phyloP scores from a whole-genome alignment of 2,113 vertebrate species.

The Anguilla rostrata region DNA sequence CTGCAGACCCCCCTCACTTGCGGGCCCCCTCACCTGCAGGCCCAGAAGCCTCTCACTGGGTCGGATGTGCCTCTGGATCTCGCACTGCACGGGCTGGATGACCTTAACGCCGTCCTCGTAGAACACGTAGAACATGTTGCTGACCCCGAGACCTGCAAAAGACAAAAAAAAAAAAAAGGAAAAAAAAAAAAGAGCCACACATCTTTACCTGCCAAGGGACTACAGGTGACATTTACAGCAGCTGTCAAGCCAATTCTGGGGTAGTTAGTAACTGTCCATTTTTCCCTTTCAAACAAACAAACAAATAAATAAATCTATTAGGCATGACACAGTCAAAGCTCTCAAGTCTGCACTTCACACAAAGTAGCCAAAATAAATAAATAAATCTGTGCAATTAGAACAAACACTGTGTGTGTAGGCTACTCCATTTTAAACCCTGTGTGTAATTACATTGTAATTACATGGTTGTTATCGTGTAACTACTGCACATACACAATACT shows the following conservation, averaged over 20 bases:
- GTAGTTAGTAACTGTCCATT: too few relatives aligned
- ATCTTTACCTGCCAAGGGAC: too few relatives aligned
- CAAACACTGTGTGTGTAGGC: too few relatives aligned
- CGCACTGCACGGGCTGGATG: slow-evolving; percentile 95
- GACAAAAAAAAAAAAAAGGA: too few relatives aligned
- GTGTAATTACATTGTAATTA: slow-evolving; percentile 5
- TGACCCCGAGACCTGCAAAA: slow-evolving; percentile 88
- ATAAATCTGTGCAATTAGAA: too few relatives aligned
- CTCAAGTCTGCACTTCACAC: too few relatives aligned
- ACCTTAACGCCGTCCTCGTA: slow-evolving; percentile 99
- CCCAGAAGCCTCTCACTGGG: slow-evolving; percentile 93
- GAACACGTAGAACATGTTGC: slow-evolving; percentile 99
- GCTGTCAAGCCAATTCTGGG: too few relatives aligned
- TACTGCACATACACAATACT: neutral
- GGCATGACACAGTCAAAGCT: too few relatives aligned
- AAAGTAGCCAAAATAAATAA: too few relatives aligned
- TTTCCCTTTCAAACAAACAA: too few relatives aligned
- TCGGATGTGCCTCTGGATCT: slow-evolving; percentile 98
- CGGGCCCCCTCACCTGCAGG: slow-evolving; percentile 84
- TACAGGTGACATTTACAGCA: too few relatives aligned
- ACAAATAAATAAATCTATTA: too few relatives aligned
- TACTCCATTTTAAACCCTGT: neutral
- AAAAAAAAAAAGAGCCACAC: slow-evolving; percentile 24
- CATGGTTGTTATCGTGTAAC: neutral
- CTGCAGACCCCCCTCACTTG: neutral